Conservation (phyloP, 2,113 vertebrate species). For the Brachionichthys hirsutus region DNA sequence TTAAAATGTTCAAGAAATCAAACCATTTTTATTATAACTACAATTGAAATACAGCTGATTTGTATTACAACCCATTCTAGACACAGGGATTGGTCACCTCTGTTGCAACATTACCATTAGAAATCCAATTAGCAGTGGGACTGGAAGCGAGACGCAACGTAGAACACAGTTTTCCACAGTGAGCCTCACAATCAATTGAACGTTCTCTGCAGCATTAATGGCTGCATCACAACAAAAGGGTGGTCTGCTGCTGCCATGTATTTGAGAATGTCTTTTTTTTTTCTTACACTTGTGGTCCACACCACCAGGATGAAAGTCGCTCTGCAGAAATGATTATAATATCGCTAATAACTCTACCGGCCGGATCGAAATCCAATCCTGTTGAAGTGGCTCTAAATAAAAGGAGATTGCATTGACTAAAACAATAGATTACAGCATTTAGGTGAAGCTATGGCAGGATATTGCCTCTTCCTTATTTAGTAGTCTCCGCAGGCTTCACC, state of each 20-base stretch:
- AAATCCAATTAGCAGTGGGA: conserved; percentile 56
- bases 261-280: not conserved
- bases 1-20: too few species aligned
- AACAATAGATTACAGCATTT: conserved; percentile 49
- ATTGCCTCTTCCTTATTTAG: conserved; percentile 46
- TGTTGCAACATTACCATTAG: conserved; percentile 53
- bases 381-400: conserved; percentile 35
- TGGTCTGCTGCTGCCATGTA: not conserved
- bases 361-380: conserved; percentile 28
- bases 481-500: conserved; percentile 29
- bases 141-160: conserved; percentile 48
- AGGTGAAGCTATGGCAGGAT: conserved; percentile 24
- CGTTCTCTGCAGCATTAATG: conserved; percentile 54
- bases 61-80: conserved; percentile 24
- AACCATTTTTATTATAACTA: too few species aligned
- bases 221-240: conserved; percentile 47
- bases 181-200: conserved; percentile 56
- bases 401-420: conserved; percentile 53
- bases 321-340: conserved; percentile 45
- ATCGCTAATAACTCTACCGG: conserved; percentile 46
- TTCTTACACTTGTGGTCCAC: conserved; percentile 3
- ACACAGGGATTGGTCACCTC: conserved; percentile 48
- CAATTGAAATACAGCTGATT: not conserved
- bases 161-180: conserved; percentile 30
- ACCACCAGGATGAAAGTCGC: conserved; percentile 18